Evolutionary conservation across 2,888 invertebrate genomes (phyloP), one percentile per base, ranked within the genome.

Genomic region (Ormyrus thymus): DNA sequence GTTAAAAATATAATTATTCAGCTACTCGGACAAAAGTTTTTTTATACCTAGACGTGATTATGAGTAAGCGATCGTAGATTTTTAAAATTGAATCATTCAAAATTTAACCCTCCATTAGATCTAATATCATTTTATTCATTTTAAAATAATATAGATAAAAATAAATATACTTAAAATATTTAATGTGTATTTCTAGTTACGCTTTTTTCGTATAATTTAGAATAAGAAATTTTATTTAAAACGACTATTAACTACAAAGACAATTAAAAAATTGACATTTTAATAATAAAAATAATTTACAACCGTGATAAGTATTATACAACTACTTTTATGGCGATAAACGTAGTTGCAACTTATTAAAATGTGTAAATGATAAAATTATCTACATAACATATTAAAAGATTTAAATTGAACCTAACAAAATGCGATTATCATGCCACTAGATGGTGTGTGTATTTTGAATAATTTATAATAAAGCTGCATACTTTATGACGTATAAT

Each of bases 51-150:
- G 61, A 55, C 48, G 48, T 55, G 29, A 45, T 76, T 76, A 69
- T 68, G 29, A 29, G 55, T 69, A 69, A 69, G 75, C 66, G 53
- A 51, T 68, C 50, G 51, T 48, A 45, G 56, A 76, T 11, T 76
- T 69, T 69, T 53, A 74, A 68, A 61, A 64, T 9, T 66, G 43
- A 11, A 64, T 65, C 58, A 71, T 59, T 71, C 50, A 71, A 48
- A 65, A 65, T 58, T 76, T 76, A 76, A 70, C 76, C 71, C 70
- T 76, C 71, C 9, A 71, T 76, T 76, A 76, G 71, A 64, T 73
- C 15, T 53, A 15, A 69, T 65, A 11, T 46, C 2, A 50, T 59
- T 15, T 59, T 7, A 8, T 56, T 69, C 3, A 29, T 9, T 56
- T 59, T 50, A 43, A 59, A 15, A 61, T 29, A 55, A n/a, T 55